Evolutionary conservation across 2,888 invertebrate species (phyloP).

Genomic region (Apodemia duryi): DNA sequence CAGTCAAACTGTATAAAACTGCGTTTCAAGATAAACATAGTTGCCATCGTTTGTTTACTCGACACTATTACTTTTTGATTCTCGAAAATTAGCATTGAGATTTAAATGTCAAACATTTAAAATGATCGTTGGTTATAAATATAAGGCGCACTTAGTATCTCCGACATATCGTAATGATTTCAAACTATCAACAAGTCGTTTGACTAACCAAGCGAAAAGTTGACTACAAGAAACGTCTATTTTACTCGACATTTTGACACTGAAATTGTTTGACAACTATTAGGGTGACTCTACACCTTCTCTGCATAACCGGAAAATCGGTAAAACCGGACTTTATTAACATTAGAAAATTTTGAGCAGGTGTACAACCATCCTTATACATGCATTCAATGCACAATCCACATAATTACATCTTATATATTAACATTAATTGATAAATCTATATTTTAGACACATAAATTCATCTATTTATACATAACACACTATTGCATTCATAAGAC

Average conservation of each 20-base stretch:
- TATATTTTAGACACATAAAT: slow-evolving; percentile 59
- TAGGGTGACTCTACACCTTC: slow-evolving; percentile 12
- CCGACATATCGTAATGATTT: not conserved
- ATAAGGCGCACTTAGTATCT: not conserved
- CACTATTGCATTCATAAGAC: slow-evolving; percentile 65
- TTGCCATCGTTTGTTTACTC: too few species aligned
- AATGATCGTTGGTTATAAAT: not conserved
- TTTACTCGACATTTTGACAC: slow-evolving; percentile 3
- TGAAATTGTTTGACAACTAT: slow-evolving; percentile 7
- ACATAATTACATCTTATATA: slow-evolving; percentile 40
- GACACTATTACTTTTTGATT: too few species aligned
- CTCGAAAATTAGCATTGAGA: too few species aligned
- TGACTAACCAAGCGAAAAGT: slow-evolving; percentile 9
- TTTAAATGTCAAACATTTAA: not conserved
- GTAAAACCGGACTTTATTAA: not conserved
- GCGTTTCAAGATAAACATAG: too few species aligned
- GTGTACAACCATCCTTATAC: slow-evolving; percentile 30
- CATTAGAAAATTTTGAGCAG: slow-evolving; percentile 12
- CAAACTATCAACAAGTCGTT: slow-evolving; percentile 9
- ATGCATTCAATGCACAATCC: slow-evolving; percentile 60
- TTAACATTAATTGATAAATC: slow-evolving; percentile 49
- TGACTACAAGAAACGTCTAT: not conserved
- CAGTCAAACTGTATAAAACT: too few species aligned
- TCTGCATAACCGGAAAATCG: not conserved
- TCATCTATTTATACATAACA: slow-evolving; percentile 59